These are phyloP conservation scores for Naja naja DNA, from an alignment of 2,113 vertebrate genomes.

Conservation along the genomic window DNA sequence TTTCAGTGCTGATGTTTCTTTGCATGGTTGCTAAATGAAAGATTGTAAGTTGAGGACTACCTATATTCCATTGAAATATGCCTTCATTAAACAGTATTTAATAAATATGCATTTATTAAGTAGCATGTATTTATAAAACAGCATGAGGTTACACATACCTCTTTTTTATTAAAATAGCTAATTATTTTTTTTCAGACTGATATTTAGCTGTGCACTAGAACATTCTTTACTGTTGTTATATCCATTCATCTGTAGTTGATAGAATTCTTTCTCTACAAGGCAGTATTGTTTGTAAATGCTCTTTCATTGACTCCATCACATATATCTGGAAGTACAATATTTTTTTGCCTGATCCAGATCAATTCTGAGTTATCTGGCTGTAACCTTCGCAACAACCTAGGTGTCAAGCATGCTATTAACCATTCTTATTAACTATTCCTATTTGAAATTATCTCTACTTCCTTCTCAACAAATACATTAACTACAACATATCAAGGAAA, in stretches of 20 bases:
- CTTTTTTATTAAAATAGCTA: not conserved
- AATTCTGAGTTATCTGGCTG: constrained; percentile 63
- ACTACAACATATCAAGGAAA: constrained; percentile 63
- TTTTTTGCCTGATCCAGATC: constrained; percentile 52
- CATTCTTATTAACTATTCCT: constrained; percentile 55
- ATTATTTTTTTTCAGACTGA: not conserved
- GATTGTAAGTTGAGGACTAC: not conserved
- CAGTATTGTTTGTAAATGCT: constrained; percentile 43
- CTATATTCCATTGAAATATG: not conserved
- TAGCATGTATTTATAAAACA: not conserved
- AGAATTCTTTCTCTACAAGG: constrained; percentile 43
- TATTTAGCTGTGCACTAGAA: not conserved
- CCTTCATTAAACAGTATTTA: not conserved
- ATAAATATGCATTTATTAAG: not conserved
- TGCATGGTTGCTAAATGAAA: not conserved
- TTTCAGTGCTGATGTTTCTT: not conserved
- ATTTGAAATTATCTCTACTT: constrained; percentile 60
- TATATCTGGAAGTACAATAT: constrained; percentile 66
- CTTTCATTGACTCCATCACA: constrained; percentile 54
- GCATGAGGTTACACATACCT: not conserved
- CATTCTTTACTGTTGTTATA: constrained; percentile 46
- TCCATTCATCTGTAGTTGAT: constrained; percentile 20
- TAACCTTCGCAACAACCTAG: constrained; percentile 71
- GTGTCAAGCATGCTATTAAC: constrained; percentile 60
- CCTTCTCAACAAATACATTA: constrained; percentile 67